Evolutionary conservation across 2,888 invertebrate species (phyloP).

Genomic region (Cabera pusaria): DNA sequence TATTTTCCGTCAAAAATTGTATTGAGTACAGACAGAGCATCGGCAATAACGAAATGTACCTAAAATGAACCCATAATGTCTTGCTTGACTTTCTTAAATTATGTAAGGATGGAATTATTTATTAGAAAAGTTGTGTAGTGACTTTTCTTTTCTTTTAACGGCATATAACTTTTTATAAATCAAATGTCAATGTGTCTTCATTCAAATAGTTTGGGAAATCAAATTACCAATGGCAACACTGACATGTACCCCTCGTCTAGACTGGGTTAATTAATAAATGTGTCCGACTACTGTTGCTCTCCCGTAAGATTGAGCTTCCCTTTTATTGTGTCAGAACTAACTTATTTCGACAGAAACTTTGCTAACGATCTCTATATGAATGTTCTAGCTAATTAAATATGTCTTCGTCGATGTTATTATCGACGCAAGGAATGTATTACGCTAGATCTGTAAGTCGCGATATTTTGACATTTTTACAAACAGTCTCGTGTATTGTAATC

Average conservation of each 20-base stretch:
- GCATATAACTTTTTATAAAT: too few species aligned
- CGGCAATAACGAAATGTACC: too few species aligned
- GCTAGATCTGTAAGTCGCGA: constrained; percentile 15
- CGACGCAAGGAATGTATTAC: background rate
- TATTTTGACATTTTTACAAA: constrained; percentile 43
- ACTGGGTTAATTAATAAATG: constrained; percentile 57
- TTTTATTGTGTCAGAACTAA: constrained; percentile 33
- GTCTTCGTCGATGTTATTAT: background rate
- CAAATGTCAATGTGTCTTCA: too few species aligned
- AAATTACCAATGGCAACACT: constrained; percentile 20
- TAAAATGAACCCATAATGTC: too few species aligned
- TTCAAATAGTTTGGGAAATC: too few species aligned
- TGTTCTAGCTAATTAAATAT: constrained; percentile 11
- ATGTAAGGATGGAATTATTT: too few species aligned
- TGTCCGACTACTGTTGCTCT: constrained; percentile 40
- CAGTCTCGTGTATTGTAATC: constrained; percentile 67
- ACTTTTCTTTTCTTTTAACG: too few species aligned
- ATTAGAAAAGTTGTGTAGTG: too few species aligned
- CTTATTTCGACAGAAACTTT: constrained; percentile 34
- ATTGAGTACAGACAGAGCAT: too few species aligned
- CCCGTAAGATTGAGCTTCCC: constrained; percentile 41
- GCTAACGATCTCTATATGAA: constrained; percentile 15
- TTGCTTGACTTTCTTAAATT: too few species aligned
- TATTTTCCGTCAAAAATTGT: too few species aligned
- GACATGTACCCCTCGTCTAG: constrained; percentile 41